Base-by-base conservation (phyloP, 2,113 vertebrate species). In the Coturnix japonica region DNA sequence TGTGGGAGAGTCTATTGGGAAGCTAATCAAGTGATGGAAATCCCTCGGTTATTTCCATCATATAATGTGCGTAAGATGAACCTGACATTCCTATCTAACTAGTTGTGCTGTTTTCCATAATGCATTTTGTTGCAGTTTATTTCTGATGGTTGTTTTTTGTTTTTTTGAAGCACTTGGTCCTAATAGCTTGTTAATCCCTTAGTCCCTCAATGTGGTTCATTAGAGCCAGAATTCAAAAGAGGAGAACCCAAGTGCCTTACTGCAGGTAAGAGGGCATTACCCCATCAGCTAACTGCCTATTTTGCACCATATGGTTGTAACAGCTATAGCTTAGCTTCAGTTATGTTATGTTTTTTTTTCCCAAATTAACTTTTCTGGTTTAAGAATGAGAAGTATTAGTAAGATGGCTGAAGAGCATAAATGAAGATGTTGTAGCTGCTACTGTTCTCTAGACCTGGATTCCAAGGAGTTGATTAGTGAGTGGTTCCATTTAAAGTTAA, bases 301-400 rank as follows among this genome's bases (percentile, higher is more conserved):
- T 81, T 90, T 66, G 44, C 67, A 73, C 37, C 13, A 59, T 28
- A 13, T 51, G 25, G 17, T 61, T 90, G 9, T 67, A 74, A 76
- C 49, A 91, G 65, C 37, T 56, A 6, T 33, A 76, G 39, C 67
- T 73, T 73, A 57, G 33, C 67, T 74, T 89, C 63, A 74, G 4
- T 60, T 87, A 8, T 0, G 33, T 8, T 37, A 37, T 37, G 37
- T 31, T 54, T 83, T 79, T 79, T 28, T 23, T 79, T 28, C 7
- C 33, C 28, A 46, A 12, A 64, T 54, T 92, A 91, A 77, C 41
- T 73, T 79, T 88, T 60, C 43, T 80, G 22, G 25, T 51, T 20
- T 72, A 43, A 70, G 41, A 81, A 85, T 71, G 79, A 93, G 78
- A 87, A 95, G 64, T 82, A 73, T 84, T 73, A 80, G 22, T 71